Conservation (phyloP, 64 coral and sea anemone genomes). For the Pocillopora damicornis region DNA sequence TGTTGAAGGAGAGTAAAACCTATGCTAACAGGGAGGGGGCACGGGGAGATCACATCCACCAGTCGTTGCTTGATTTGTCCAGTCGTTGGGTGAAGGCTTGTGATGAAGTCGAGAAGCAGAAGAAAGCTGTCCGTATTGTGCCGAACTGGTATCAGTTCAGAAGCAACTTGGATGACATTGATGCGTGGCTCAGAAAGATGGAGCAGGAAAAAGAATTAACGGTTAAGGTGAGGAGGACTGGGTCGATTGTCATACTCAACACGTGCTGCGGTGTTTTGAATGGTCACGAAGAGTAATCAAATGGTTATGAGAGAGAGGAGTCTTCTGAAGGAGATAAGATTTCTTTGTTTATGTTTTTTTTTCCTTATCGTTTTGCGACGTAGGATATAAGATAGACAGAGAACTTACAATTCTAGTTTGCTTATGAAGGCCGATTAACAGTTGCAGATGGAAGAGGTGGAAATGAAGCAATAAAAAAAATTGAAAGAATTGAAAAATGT, state of each 20-base stretch:
- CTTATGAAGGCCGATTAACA: too few species aligned
- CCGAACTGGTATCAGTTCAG: constrained; percentile 97
- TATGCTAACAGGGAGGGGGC: constrained; percentile 60
- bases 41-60: constrained; percentile 63
- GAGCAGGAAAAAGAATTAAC: constrained; percentile 54
- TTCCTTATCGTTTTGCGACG: neutral
- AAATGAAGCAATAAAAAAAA: too few species aligned
- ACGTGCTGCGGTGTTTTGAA: neutral
- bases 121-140: constrained; percentile 66
- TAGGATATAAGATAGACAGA: too few species aligned
- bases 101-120: constrained; percentile 75
- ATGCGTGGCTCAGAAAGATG: constrained; percentile 63
- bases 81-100: constrained; percentile 92
- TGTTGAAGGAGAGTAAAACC: constrained; percentile 82
- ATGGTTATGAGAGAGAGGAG: too few species aligned
- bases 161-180: constrained; percentile 78
- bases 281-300: too few species aligned
- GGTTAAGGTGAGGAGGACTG: constrained; percentile 18
- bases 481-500: too few species aligned
- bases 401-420: too few species aligned
- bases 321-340: neutral
- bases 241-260: neutral
- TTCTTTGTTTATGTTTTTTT: neutral
- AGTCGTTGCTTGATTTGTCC: constrained; percentile 85
- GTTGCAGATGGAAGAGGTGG: too few species aligned